phyloP scores from a whole-genome alignment of 2,113 vertebrate genomes.

The Naja naja region DNA sequence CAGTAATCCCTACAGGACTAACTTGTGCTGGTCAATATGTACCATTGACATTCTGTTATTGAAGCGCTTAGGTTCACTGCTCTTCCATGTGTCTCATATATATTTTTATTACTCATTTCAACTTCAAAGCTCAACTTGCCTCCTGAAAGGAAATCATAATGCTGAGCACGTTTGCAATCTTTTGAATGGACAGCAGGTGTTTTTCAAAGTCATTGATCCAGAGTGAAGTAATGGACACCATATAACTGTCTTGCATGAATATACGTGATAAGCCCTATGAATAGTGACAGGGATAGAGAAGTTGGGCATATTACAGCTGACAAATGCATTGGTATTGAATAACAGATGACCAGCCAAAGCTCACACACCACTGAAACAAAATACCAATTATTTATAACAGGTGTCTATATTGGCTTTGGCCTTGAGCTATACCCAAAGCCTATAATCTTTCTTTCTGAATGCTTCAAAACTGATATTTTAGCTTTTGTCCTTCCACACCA shows the following conservation, averaged over 20 bases:
- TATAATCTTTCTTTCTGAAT: not conserved
- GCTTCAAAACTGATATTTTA: not conserved
- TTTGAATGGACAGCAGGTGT: slow-evolving; percentile 8
- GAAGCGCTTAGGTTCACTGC: not conserved
- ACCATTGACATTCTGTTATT: not conserved
- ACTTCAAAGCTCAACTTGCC: slow-evolving; percentile 5
- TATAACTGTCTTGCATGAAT: slow-evolving; percentile 1
- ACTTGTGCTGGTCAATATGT: not conserved
- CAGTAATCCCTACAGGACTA: not conserved
- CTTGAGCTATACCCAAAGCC: not conserved
- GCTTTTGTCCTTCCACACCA: not conserved
- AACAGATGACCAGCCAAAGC: slow-evolving; percentile 1
- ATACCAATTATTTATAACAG: slow-evolving; percentile 5
- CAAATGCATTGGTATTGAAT: slow-evolving; percentile 17
- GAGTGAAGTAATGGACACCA: not conserved
- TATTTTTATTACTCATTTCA: not conserved
- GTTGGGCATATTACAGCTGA: not conserved
- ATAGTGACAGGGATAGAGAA: slow-evolving; percentile 1
- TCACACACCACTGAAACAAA: slow-evolving; percentile 12
- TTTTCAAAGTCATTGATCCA: not conserved
- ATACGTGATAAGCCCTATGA: not conserved
- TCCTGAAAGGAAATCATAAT: not conserved
- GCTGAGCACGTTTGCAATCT: not conserved
- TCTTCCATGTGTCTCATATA: not conserved
- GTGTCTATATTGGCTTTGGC: not conserved